These are phyloP conservation scores for Salminus brasiliensis DNA, from an alignment of 2,113 vertebrate genomes.

Conservation along the genomic window DNA sequence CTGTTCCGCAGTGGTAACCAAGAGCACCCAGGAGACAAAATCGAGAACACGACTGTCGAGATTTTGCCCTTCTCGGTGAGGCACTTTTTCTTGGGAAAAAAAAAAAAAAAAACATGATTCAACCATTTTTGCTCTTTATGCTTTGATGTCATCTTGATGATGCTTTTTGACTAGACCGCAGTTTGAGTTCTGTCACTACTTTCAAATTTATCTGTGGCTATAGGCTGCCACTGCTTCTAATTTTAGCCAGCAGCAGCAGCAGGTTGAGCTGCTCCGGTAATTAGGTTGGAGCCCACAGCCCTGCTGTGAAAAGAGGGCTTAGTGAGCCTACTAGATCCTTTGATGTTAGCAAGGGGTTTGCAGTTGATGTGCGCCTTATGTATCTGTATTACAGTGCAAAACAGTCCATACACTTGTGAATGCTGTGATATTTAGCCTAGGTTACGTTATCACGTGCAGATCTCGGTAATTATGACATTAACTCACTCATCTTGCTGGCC, in stretches of 20 bases:
- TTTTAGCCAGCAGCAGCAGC: conserved; percentile 30
- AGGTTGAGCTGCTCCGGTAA: conserved; percentile 26
- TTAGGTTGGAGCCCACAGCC: conserved; percentile 5
- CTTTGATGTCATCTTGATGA: conserved; percentile 17
- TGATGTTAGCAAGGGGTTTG: background rate
- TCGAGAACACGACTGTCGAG: conserved; percentile 93
- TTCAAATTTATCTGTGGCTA: background rate
- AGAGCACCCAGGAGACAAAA: conserved; percentile 94
- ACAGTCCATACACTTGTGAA: background rate
- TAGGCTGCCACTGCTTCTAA: conserved; percentile 6
- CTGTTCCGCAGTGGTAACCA: conserved; percentile 96
- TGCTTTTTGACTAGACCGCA: background rate
- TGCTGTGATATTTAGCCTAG: background rate
- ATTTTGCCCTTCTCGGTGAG: conserved; percentile 89
- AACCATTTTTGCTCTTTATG: too few species aligned
- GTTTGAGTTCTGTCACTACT: background rate
- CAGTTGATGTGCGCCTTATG: background rate
- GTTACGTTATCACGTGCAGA: background rate
- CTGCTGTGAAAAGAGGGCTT: conserved; percentile 32
- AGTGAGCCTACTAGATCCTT: background rate
- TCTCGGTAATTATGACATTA: background rate
- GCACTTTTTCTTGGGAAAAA: too few species aligned
- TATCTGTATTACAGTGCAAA: conserved; percentile 3
- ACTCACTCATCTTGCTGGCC: background rate
- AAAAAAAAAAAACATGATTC: background rate